Evolutionary conservation across 2,888 invertebrate genomes (phyloP), one percentile per base, ranked within the genome.

Genomic region (Arge pagana): DNA sequence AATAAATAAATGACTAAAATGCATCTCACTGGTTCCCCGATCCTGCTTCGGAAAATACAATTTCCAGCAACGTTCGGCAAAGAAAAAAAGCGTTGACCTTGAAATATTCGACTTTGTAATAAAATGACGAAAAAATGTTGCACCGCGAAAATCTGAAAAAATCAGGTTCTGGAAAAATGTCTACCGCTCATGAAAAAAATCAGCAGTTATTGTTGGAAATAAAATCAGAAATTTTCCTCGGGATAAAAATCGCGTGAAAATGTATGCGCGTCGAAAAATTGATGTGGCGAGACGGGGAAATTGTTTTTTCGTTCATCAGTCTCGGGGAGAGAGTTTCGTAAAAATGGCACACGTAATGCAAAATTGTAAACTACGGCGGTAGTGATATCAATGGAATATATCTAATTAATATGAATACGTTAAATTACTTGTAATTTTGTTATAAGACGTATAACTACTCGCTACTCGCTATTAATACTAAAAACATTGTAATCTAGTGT

Each of bases 391-490:
- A 42, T 55, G 42, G 50, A 39, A 36, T 57, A 62, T 18, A 37
- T 35, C 55, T 63, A 60, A 59, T 52, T n/a, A 49, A 60, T 58
- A 62, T 53, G 52, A 54, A 36, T 56, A 55, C 49, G 30, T 57
- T 56, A 52, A 54, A 50, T 56, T 55, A 63, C 43, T 53, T 48
- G 53, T 52, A 57, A 43, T 37, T 37, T 19, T 6, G 52, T 51
- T 52, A 51, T 59, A 53, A 61, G 56, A 61, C 23, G 23, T 61
- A 61, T 63, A 40, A 56, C 58, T 60, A 61, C 55, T 56, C 52
- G 40, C 53, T 61, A 61, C 48, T 37, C 45, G 56, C 54, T 60
- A 64, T 30, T 41, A 50, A 42, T 45, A 45, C 45, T 45, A n/a
- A n/a, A n/a, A n/a, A n/a, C n/a, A 45, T 45, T 33, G 39, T 40